Evolutionary conservation across 2,797 vertebrate genomes (phyloP).

Genomic region (Channa striata): DNA sequence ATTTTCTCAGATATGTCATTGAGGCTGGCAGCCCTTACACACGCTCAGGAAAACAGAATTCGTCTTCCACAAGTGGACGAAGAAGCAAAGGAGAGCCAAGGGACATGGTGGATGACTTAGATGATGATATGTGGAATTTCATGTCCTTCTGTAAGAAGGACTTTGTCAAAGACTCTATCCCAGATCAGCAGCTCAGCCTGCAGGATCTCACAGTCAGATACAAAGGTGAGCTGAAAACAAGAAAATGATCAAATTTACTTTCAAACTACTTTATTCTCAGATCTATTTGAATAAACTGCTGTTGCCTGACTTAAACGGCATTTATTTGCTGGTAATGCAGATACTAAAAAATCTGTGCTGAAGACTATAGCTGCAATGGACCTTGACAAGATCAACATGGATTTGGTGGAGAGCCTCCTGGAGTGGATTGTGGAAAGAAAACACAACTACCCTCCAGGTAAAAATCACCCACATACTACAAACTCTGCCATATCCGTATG

Average conservation of each 20-base stretch:
- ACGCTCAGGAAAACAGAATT: constrained; percentile 86
- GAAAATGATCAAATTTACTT: not conserved
- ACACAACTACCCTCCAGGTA: constrained; percentile 93
- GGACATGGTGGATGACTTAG: constrained; percentile 87
- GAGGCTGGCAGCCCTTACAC: constrained; percentile 92
- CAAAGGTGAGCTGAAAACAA: constrained; percentile 81
- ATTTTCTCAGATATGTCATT: constrained; percentile 88
- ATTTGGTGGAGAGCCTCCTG: constrained; percentile 93
- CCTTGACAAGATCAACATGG: constrained; percentile 97
- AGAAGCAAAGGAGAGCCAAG: constrained; percentile 58
- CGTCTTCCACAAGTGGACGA: constrained; percentile 69
- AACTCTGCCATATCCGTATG: fast-evolving
- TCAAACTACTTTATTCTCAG: too few relatives aligned
- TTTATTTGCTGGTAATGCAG: constrained; percentile 72
- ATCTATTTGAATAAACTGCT: not conserved
- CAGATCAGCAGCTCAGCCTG: constrained; percentile 93
- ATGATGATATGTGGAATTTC: constrained; percentile 87
- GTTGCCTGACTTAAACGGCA: not conserved
- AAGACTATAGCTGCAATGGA: constrained; percentile 94
- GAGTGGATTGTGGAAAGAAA: constrained; percentile 95
- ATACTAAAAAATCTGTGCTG: constrained; percentile 89
- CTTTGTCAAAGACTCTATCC: constrained; percentile 88
- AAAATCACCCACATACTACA: not conserved
- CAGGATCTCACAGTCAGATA: constrained; percentile 91
- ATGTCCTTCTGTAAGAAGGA: constrained; percentile 83